Conservation (phyloP, 2,113 vertebrate genomes). For the Notothenia rossii region DNA sequence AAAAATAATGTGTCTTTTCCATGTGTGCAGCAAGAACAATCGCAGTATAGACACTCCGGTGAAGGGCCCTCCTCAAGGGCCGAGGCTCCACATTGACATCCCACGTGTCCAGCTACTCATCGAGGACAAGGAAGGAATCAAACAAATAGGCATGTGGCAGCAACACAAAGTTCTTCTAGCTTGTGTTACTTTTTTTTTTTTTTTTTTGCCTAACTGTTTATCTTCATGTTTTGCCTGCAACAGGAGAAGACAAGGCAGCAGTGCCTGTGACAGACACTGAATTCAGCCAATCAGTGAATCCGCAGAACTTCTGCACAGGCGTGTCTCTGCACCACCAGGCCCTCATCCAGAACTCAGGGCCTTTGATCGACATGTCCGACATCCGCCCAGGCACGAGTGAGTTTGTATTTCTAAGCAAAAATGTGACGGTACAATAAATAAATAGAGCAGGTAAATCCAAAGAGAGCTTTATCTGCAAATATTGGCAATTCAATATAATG, state of each 20-base stretch:
- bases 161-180: background rate
- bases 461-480: too few relatives aligned
- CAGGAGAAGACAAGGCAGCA: slow-evolving; percentile 98
- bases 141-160: slow-evolving; percentile 91
- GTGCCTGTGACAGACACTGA: slow-evolving; percentile 95
- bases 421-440: background rate
- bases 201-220: background rate
- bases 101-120: slow-evolving; percentile 98
- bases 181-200: background rate
- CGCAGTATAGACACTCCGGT: slow-evolving; percentile 98
- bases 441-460: background rate
- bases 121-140: slow-evolving; percentile 99
- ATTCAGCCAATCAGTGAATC: slow-evolving; percentile 97
- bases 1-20: slow-evolving; percentile 3
- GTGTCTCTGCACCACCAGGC: slow-evolving; percentile 96
- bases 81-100: slow-evolving; percentile 97
- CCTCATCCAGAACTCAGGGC: slow-evolving; percentile 97
- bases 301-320: slow-evolving; percentile 97
- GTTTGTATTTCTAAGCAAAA: slow-evolving; percentile 51
- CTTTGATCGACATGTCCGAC: slow-evolving; percentile 98
- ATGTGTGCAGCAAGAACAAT: slow-evolving; percentile 94
- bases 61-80: slow-evolving; percentile 96
- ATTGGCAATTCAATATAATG: too few relatives aligned
- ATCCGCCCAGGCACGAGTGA: slow-evolving; percentile 97
- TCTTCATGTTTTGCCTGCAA: slow-evolving; percentile 7